These are phyloP conservation scores for Teleiodes luculella DNA, from an alignment of 2,888 invertebrate genomes.

Conservation along the genomic window DNA sequence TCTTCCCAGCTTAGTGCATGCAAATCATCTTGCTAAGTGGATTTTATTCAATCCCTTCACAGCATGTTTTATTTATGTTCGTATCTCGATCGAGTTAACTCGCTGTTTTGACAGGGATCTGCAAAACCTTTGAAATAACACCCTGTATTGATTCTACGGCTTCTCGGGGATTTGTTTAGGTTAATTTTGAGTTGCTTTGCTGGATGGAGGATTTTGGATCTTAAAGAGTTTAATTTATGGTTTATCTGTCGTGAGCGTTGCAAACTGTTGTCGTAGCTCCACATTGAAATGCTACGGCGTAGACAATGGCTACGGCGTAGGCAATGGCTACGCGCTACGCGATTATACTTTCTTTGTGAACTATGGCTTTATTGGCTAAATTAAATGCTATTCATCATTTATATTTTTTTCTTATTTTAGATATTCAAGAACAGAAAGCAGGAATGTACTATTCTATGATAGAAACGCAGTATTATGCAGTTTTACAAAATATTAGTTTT, in stretches of 20 bases:
- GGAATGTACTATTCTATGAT: too few relatives aligned
- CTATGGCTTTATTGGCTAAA: too few relatives aligned
- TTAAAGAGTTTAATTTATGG: not conserved
- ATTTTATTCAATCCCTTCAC: conserved; percentile 2
- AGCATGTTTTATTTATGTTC: conserved; percentile 3
- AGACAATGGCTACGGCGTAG: not conserved
- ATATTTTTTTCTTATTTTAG: too few relatives aligned
- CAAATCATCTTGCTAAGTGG: not conserved
- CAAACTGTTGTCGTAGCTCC: too few relatives aligned
- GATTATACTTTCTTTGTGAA: too few relatives aligned
- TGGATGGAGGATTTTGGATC: not conserved
- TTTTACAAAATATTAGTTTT: too few relatives aligned
- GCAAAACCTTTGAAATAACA: conserved; percentile 5
- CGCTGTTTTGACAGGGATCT: conserved; percentile 2
- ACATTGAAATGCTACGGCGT: too few relatives aligned
- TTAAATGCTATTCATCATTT: too few relatives aligned
- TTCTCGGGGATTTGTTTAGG: not conserved
- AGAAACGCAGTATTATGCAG: too few relatives aligned
- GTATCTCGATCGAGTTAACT: not conserved
- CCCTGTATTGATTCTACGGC: conserved; percentile 3
- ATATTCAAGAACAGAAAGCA: too few relatives aligned
- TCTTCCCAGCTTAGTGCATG: not conserved
- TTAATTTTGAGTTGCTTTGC: not conserved
- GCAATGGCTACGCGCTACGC: too few relatives aligned
- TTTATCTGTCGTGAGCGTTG: too few relatives aligned